These are phyloP conservation scores for Takifugu bimaculatus DNA, from an alignment of 2,113 vertebrate genomes.

Conservation along the genomic window DNA sequence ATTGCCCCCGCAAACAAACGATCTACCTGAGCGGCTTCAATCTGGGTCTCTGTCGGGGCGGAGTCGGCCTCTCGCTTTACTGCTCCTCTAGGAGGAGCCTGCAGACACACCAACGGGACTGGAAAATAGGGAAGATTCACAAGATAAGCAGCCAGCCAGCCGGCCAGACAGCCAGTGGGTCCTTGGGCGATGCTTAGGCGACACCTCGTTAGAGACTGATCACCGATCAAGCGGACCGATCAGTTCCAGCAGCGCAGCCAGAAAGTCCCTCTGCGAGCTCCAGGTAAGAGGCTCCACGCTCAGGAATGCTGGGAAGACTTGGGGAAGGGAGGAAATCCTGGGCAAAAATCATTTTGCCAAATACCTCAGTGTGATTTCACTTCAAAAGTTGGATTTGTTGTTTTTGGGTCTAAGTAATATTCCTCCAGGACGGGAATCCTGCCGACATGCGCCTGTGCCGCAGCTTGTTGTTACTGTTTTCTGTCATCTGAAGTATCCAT, in stretches of 20 bases:
- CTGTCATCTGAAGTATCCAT: no score
- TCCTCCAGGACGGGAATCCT: not conserved
- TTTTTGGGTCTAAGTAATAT: not conserved
- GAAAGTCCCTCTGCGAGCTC: conserved; percentile 29
- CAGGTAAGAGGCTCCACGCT: conserved; percentile 68
- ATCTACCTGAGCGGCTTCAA: conserved; percentile 66
- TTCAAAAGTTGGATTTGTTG: conserved; percentile 4
- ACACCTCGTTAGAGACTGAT: conserved; percentile 39
- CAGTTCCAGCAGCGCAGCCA: conserved; percentile 29
- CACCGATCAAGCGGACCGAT: conserved; percentile 15
- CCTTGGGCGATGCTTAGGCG: conserved; percentile 51
- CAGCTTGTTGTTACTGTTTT: no score
- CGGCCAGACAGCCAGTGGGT: conserved; percentile 1
- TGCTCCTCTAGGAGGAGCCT: conserved; percentile 66
- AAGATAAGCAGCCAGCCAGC: conserved; percentile 2
- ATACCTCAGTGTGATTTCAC: conserved; percentile 37
- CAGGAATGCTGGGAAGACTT: conserved; percentile 70
- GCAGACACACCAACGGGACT: conserved; percentile 47
- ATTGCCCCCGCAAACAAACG: not conserved
- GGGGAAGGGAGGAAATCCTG: conserved; percentile 72
- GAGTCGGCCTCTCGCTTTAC: conserved; percentile 49
- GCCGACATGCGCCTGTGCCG: no score
- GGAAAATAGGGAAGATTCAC: conserved; percentile 19
- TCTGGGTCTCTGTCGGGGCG: conserved; percentile 54
- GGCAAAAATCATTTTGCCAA: conserved; percentile 49